phyloP scores from a whole-genome alignment of 2,888 invertebrate genomes.

The Chromoteleia sp. region DNA sequence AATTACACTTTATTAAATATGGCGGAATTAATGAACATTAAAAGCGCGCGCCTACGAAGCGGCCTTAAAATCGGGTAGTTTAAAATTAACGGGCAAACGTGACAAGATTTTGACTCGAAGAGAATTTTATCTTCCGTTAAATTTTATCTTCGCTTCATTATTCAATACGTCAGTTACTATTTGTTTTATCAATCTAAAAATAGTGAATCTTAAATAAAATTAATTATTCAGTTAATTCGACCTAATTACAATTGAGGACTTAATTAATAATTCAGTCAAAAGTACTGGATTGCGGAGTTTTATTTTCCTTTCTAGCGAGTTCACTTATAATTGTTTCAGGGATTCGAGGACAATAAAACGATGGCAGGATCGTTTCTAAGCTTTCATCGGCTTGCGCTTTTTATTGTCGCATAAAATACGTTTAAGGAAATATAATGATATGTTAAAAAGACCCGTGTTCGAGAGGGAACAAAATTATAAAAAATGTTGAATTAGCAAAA shows the following conservation, averaged over 20 bases:
- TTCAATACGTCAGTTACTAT: slow-evolving; percentile 10
- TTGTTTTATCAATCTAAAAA: slow-evolving; percentile 26
- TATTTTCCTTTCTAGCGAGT: neutral
- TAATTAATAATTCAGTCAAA: slow-evolving; percentile 18
- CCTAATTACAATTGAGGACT: slow-evolving; percentile 39
- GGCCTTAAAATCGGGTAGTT: no score
- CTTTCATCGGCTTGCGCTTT: neutral
- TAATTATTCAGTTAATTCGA: slow-evolving; percentile 10
- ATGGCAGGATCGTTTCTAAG: no score
- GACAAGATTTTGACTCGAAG: neutral
- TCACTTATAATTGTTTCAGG: slow-evolving; percentile 23
- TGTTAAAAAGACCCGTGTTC: neutral
- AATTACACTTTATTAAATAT: slow-evolving; percentile 9
- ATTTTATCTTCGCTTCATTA: slow-evolving; percentile 16
- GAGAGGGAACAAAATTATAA: neutral
- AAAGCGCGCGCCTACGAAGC: neutral
- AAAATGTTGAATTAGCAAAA: neutral
- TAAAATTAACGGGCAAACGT: neutral
- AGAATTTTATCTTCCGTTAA: slow-evolving; percentile 2
- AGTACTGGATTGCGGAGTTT: slow-evolving; percentile 6
- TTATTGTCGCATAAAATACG: neutral
- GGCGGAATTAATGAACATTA: neutral
- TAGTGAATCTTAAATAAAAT: slow-evolving; percentile 8
- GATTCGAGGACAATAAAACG: neutral
- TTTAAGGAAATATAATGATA: neutral